phyloP scores from a whole-genome alignment of 2,888 invertebrate genomes.

The Scaptomyza polygonia region DNA sequence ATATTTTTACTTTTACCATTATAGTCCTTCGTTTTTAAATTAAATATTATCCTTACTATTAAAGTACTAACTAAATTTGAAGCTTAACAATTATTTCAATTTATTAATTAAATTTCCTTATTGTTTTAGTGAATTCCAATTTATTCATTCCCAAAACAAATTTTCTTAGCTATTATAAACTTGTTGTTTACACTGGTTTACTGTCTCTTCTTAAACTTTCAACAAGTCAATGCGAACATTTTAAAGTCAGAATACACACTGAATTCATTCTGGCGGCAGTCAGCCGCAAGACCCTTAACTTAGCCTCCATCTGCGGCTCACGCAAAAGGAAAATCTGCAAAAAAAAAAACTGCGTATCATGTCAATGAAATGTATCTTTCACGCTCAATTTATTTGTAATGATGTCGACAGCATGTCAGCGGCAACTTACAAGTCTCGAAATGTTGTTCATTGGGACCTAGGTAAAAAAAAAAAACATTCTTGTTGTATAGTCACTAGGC shows the following conservation, averaged over 20 bases:
- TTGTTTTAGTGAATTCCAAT: too few species aligned
- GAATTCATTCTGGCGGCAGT: neutral
- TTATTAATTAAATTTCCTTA: too few species aligned
- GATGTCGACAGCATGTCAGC: slow-evolving; percentile 68
- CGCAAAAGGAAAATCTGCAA: neutral
- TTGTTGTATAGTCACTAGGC: slow-evolving; percentile 39
- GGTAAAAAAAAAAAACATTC: slow-evolving; percentile 18
- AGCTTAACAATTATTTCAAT: too few species aligned
- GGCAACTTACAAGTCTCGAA: slow-evolving; percentile 39
- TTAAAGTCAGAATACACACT: slow-evolving; percentile 33
- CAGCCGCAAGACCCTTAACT: neutral
- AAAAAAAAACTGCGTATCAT: slow-evolving; percentile 58
- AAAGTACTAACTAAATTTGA: too few species aligned
- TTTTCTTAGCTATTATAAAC: too few species aligned
- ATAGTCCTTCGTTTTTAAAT: too few species aligned
- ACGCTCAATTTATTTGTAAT: slow-evolving; percentile 78
- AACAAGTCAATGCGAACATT: slow-evolving; percentile 23
- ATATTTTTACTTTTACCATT: too few species aligned
- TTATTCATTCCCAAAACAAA: too few species aligned
- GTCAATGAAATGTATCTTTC: slow-evolving; percentile 74
- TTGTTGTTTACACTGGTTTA: too few species aligned
- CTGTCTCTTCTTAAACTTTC: slow-evolving; percentile 1
- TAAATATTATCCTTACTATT: too few species aligned
- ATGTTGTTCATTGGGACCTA: slow-evolving; percentile 23
- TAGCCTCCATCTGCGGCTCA: neutral